These are phyloP conservation scores for Atta texana DNA, from an alignment of 1,140 invertebrate genomes.

Conservation along the genomic window DNA sequence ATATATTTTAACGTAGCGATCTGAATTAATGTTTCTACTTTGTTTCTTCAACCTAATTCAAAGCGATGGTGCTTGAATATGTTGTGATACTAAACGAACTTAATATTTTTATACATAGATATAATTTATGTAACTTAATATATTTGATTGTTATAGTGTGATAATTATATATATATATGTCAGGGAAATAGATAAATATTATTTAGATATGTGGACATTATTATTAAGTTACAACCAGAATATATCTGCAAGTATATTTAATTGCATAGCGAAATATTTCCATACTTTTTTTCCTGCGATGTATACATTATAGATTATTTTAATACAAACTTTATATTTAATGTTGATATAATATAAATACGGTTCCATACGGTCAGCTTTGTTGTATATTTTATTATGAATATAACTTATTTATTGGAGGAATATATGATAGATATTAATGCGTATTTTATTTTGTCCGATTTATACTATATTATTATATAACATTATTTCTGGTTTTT, in stretches of 20 bases:
- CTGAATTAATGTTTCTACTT: neutral
- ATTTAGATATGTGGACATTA: slow-evolving; percentile 7
- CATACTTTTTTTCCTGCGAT: neutral
- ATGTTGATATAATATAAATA: slow-evolving; percentile 10
- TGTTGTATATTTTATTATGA: slow-evolving; percentile 3
- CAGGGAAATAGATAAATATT: slow-evolving; percentile 20
- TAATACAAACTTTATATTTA: neutral
- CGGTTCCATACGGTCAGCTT: neutral
- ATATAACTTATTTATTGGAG: slow-evolving; percentile 17
- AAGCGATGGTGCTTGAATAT: slow-evolving; percentile 48
- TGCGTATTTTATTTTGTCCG: neutral
- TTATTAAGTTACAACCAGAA: neutral
- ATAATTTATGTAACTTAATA: slow-evolving; percentile 42
- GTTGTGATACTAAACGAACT: slow-evolving; percentile 51
- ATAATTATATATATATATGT: neutral
- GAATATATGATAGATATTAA: neutral
- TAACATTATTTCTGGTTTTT: slow-evolving; percentile 68
- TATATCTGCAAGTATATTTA: neutral
- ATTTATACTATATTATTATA: too few species aligned
- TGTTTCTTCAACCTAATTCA: slow-evolving; percentile 10
- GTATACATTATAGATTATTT: neutral
- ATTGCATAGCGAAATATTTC: neutral
- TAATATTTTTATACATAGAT: slow-evolving; percentile 49
- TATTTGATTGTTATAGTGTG: slow-evolving; percentile 54
- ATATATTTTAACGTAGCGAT: neutral